These are phyloP conservation scores for Silvanus unidentatus DNA, from an alignment of 2,888 invertebrate species.

Conservation along the genomic window DNA sequence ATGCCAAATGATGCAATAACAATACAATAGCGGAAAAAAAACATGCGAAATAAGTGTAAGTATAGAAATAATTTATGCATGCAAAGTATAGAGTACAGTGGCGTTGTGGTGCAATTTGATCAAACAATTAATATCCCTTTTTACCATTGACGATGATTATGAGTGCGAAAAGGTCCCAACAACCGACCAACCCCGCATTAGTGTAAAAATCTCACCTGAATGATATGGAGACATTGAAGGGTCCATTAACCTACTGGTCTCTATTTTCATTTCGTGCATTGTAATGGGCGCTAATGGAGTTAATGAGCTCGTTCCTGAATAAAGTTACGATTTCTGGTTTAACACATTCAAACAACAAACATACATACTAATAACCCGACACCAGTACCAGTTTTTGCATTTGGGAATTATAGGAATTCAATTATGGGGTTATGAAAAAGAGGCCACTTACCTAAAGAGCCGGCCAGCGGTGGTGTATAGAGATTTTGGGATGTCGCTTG, in stretches of 20 bases:
- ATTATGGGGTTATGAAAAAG: no score
- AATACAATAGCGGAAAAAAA: slow-evolving; percentile 26
- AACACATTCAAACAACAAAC: neutral
- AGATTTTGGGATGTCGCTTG: slow-evolving; percentile 65
- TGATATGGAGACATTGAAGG: slow-evolving; percentile 63
- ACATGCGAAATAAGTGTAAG: slow-evolving; percentile 31
- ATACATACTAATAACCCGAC: neutral
- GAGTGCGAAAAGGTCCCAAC: no score
- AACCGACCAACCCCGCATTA: no score
- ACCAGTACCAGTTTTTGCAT: neutral
- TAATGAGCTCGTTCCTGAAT: slow-evolving; percentile 57
- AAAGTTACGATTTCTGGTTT: slow-evolving; percentile 9
- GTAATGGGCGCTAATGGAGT: slow-evolving; percentile 68
- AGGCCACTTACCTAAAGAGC: slow-evolving; percentile 64
- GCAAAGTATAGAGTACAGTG: slow-evolving; percentile 33
- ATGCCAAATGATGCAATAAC: slow-evolving; percentile 44
- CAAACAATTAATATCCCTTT: no score
- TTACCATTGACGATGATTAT: no score
- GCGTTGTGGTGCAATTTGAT: slow-evolving; percentile 19
- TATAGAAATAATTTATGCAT: slow-evolving; percentile 9
- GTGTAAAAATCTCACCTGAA: slow-evolving; percentile 53
- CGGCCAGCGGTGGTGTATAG: slow-evolving; percentile 72
- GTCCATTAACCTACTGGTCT: slow-evolving; percentile 55
- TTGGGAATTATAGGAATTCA: no score
- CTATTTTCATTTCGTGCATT: slow-evolving; percentile 71